These are phyloP conservation scores for Gobio gobio DNA, from an alignment of 2,113 vertebrate genomes.

Conservation along the genomic window DNA sequence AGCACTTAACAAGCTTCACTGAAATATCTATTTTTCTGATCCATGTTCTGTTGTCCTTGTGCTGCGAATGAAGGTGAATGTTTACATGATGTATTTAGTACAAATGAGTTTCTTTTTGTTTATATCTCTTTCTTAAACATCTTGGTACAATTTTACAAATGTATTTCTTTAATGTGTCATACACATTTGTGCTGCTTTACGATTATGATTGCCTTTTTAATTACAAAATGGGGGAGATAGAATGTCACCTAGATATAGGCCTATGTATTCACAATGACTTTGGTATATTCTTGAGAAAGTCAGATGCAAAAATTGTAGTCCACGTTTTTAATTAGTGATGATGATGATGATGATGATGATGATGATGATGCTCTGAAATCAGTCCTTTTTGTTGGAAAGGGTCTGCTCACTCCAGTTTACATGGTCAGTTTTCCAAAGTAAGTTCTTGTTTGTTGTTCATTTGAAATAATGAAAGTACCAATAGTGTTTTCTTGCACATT, in stretches of 20 bases:
- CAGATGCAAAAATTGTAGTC: slow-evolving; percentile 57
- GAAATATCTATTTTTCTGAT: slow-evolving; percentile 50
- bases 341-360: background rate
- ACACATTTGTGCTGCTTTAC: slow-evolving; percentile 81
- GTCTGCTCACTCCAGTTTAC: slow-evolving; percentile 87
- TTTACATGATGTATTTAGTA: slow-evolving; percentile 72
- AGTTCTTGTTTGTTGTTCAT: slow-evolving; percentile 79
- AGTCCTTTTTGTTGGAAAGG: slow-evolving; percentile 20
- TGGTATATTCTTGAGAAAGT: slow-evolving; percentile 21
- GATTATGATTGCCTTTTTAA: slow-evolving; percentile 77
- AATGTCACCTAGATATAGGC: slow-evolving; percentile 69
- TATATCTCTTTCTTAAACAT: slow-evolving; percentile 62
- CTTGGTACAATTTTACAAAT: slow-evolving; percentile 74
- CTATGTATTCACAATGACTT: slow-evolving; percentile 67
- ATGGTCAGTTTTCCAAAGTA: slow-evolving; percentile 88
- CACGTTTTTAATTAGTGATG: background rate
- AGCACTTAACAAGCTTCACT: slow-evolving; percentile 71
- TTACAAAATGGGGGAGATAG: slow-evolving; percentile 68
- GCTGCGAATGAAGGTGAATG: slow-evolving; percentile 71
- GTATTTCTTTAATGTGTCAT: slow-evolving; percentile 73
- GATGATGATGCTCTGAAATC: slow-evolving; percentile 26
- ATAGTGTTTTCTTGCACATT: slow-evolving; percentile 98
- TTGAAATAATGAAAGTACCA: slow-evolving; percentile 84
- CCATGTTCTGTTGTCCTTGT: slow-evolving; percentile 33
- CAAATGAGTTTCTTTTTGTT: slow-evolving; percentile 44